Evolutionary conservation across 2,797 vertebrate species (phyloP), one percentile per base, ranked within the genome.

Genomic region (Acridotheres tristis): DNA sequence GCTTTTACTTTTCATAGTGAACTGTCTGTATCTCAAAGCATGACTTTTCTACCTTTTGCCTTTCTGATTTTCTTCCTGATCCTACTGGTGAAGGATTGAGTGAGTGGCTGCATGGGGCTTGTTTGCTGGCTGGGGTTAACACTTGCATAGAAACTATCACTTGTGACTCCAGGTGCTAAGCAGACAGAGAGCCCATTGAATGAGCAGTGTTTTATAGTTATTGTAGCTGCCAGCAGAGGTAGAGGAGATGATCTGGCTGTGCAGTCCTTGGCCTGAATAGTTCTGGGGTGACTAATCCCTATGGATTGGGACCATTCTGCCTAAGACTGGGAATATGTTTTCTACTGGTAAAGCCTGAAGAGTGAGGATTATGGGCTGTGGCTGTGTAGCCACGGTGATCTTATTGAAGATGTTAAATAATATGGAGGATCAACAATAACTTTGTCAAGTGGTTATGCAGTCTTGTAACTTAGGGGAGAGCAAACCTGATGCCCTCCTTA

Each of bases 101-200:
- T 9, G 10, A 43, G 19, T 23, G 27, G n/a, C 32, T 63, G 38
- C 0, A 0, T 22, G 20, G n/a, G n/a, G 10, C 8, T 63, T 69
- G 13, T 38, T 67, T 59, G 25, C 34, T 48, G 43, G 7, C n/a
- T n/a, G 25, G 14, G 20, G 20, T 76, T 57, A 57, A 9, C 57
- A 26, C 11, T n/a, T 2, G 1, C 20, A 51, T 0, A 30, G 21
- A 82, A 87, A 75, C 21, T 40, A 51, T 20, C 34, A 17, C 51
- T 74, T 43, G 9, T 58, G 53, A 51, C n/a, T 43, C 11, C 16
- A 32, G 17, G 36, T 88, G 16, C 40, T 73, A 50, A 59, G 48
- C 34, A 90, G 63, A 16, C 13, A 54, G 15, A 72, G 2, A 69
- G 7, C 13, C 51, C 40, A n/a, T 5, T 19, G n/a, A 53, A 34